Conservation (phyloP, 2,797 vertebrate genomes). For the Cottoperca gobio region DNA sequence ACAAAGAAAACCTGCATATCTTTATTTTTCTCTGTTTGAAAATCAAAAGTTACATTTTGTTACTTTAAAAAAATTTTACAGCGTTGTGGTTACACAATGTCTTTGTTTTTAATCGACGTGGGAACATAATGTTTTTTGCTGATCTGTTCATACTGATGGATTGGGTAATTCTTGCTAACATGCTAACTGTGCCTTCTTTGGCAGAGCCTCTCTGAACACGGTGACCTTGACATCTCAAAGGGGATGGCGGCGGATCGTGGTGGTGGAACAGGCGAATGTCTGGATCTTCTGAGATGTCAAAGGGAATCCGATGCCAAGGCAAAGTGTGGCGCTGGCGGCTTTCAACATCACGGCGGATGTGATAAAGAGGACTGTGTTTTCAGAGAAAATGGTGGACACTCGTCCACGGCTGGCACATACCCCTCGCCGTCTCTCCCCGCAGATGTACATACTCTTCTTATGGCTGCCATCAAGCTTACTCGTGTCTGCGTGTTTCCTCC, state of each 20-base stretch:
- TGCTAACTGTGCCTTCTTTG: slow-evolving; percentile 20
- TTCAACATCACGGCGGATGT: background rate
- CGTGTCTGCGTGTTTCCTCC: slow-evolving; percentile 87
- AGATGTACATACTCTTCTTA: slow-evolving; percentile 89
- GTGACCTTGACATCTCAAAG: slow-evolving; percentile 92
- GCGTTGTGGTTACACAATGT: too few relatives aligned
- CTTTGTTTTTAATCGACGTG: too few relatives aligned
- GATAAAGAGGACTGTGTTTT: slow-evolving; percentile 84
- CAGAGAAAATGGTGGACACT: slow-evolving; percentile 91
- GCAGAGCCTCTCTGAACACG: slow-evolving; percentile 85
- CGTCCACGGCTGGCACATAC: slow-evolving; percentile 95
- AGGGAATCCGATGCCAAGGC: slow-evolving; percentile 86
- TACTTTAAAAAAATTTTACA: too few relatives aligned
- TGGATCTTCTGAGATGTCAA: slow-evolving; percentile 94
- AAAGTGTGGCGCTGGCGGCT: slow-evolving; percentile 89
- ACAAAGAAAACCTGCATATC: too few relatives aligned
- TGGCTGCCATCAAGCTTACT: slow-evolving; percentile 80
- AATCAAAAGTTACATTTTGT: too few relatives aligned
- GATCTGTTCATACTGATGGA: background rate
- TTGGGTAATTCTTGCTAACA: background rate
- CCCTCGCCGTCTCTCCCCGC: slow-evolving; percentile 85
- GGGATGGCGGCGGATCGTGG: slow-evolving; percentile 85
- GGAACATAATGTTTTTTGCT: background rate
- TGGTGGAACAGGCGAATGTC: slow-evolving; percentile 92
- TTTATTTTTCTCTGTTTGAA: too few relatives aligned